A percentile compares a stretch with the other conserved stretches of the same genome.
phyloP scores from a whole-genome alignment of 1,140 invertebrate species.

The Ectropis grisescens region DNA sequence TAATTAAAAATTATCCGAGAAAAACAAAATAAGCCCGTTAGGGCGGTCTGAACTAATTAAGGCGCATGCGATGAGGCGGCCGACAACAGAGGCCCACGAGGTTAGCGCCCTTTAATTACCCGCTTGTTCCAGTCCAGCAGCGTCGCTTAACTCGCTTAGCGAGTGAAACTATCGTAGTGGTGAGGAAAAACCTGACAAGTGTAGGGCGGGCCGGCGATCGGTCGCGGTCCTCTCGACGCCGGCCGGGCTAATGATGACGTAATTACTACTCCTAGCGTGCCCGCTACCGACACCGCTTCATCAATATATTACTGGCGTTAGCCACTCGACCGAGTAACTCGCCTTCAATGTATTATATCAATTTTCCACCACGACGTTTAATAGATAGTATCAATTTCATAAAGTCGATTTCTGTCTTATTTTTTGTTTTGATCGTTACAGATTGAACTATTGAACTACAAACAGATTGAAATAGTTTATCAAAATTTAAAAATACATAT shows the following conservation, averaged over 20 bases:
- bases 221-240: constrained; percentile 11
- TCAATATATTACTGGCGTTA: too few relatives aligned
- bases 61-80: constrained; percentile 61
- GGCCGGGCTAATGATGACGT: constrained; percentile 7
- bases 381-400: too few relatives aligned
- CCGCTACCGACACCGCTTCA: too few relatives aligned
- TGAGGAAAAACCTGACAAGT: constrained; percentile 48
- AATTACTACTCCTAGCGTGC: constrained; percentile 3
- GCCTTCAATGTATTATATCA: too few relatives aligned
- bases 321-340: too few relatives aligned
- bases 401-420: too few relatives aligned
- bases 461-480: too few relatives aligned
- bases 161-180: constrained; percentile 40
- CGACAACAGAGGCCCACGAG: constrained; percentile 43
- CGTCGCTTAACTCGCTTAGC: constrained; percentile 30
- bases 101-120: constrained; percentile 64
- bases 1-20: constrained; percentile 71
- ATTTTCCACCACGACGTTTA: too few relatives aligned
- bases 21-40: constrained; percentile 69
- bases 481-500: too few relatives aligned
- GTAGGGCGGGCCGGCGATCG: constrained; percentile 26
- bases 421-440: too few relatives aligned
- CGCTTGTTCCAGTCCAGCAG: constrained; percentile 52
- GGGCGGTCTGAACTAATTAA: constrained; percentile 66
- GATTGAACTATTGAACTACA: too few relatives aligned